Evolutionary conservation across 2,888 invertebrate genomes (phyloP), one percentile per base, ranked within the genome.

Genomic region (Mantis religiosa): DNA sequence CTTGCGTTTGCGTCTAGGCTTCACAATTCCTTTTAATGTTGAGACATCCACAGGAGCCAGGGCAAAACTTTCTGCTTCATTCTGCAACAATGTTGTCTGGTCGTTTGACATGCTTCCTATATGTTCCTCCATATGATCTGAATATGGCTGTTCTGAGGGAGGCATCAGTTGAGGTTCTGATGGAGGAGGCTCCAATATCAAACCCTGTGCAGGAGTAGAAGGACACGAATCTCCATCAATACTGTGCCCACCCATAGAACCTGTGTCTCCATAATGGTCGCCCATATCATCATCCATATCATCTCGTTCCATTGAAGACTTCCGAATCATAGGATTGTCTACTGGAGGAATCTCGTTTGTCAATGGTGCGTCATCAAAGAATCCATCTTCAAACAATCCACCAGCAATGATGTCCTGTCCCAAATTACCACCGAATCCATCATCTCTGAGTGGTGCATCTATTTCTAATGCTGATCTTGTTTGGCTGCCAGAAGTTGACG

Each of bases 11-110:
- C 99, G 96, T 93, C 98, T 98, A 8, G 97, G 95, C 93, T 98
- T 97, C 90, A 97, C 97, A 91, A 97, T 96, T 88, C 96, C 98
- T 95, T 96, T 97, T 83, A 98, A 95, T 30, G 97, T 97, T 3
- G 98, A 97, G 25, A 98, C 96, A 93, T 99, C 99, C 14, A 99
- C 97, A 0, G 99, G 99, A 82, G 98, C 98, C 86, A 99, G 94
- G 4, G 99, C 99, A 93, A 99, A 99, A 91, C 98, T 98, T 92
- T 99, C 99, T 92, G 98, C 98, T 91, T 99, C 99, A 92, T 98
- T 98, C 91, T 97, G 97, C 85, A 98, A 94, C 88, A 98, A 94
- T 0, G 98, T 98, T 3, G 98, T 97, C 94, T 98, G 97, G 92
- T 98, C 97, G 82, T 89, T 82, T 1, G 92, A 92, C 90, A 87